Conservation (phyloP, 92 coral and sea anemone genomes). For the Phenganax subtilis region DNA sequence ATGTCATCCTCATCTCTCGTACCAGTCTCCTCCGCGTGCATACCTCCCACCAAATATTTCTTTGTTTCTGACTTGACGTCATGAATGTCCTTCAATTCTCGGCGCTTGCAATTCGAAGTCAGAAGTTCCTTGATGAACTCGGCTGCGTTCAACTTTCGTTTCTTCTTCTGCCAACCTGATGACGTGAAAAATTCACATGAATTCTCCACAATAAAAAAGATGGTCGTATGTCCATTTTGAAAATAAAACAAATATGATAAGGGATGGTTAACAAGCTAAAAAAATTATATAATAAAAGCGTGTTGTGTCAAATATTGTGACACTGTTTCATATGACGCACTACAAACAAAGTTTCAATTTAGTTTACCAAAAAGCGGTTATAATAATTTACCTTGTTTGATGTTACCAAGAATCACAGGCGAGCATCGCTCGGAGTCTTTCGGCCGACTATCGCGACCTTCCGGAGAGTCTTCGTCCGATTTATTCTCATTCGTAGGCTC, state of each 20-base stretch:
- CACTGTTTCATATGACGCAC: no score
- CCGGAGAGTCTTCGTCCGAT: conserved; percentile 20
- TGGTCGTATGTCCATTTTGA: no score
- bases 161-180: conserved; percentile 23
- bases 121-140: conserved; percentile 36
- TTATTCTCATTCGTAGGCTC: conserved; percentile 17
- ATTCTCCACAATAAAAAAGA: no score
- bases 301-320: no score
- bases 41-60: conserved; percentile 31
- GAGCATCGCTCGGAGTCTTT: conserved; percentile 25
- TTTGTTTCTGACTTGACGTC: conserved; percentile 34
- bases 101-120: conserved; percentile 26
- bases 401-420: conserved; percentile 11
- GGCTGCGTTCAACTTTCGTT: conserved; percentile 13
- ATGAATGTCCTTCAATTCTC: conserved; percentile 29
- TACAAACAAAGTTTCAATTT: no score
- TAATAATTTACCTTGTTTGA: conserved; percentile 1
- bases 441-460: conserved; percentile 10
- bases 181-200: no score
- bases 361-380: no score
- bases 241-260: no score
- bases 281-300: no score
- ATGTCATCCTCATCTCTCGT: background rate
- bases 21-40: conserved; percentile 6
- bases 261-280: no score